Percentiles rank a stretch among this genome's conserved stretches.
Conservation (phyloP, 1,140 invertebrate species). For the Diorhabda carinulata region DNA sequence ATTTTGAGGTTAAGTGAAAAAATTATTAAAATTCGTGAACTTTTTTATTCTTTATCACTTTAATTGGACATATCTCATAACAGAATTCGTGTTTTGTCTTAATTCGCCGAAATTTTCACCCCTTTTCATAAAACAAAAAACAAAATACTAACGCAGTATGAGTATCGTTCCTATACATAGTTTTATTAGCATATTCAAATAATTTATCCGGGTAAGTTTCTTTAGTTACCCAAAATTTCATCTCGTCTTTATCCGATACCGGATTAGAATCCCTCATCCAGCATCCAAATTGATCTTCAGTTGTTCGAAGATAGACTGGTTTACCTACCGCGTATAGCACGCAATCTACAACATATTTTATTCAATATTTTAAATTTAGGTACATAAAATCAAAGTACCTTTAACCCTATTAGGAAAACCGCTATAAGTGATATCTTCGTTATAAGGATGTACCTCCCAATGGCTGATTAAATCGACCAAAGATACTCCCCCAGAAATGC, state of each 20-base stretch:
- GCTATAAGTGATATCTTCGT: conserved; percentile 52
- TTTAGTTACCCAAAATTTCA: conserved; percentile 81
- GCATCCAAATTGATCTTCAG: conserved; percentile 69
- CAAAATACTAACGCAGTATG: conserved; percentile 42
- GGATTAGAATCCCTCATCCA: conserved; percentile 82
- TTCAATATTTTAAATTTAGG: neutral
- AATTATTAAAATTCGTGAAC: too few species aligned
- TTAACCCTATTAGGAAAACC: conserved; percentile 55
- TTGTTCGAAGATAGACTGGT: conserved; percentile 79
- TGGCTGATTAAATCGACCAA: conserved; percentile 53
- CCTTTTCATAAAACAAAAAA: too few species aligned
- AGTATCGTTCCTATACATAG: conserved; percentile 58
- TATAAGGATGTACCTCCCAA: conserved; percentile 52
- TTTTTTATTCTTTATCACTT: too few species aligned
- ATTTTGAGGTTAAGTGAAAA: too few species aligned
- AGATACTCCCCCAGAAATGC: conserved; percentile 57
- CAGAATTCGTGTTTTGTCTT: too few species aligned
- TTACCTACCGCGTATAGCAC: conserved; percentile 86
- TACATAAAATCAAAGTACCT: conserved; percentile 47
- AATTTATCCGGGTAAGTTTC: conserved; percentile 68
- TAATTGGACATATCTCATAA: too few species aligned
- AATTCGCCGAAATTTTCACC: too few species aligned
- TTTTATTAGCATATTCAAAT: conserved; percentile 74
- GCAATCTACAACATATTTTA: conserved; percentile 63
- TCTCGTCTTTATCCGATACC: conserved; percentile 53